Conservation (phyloP, 1,140 invertebrate genomes). For the Lordiphosa mommai region DNA sequence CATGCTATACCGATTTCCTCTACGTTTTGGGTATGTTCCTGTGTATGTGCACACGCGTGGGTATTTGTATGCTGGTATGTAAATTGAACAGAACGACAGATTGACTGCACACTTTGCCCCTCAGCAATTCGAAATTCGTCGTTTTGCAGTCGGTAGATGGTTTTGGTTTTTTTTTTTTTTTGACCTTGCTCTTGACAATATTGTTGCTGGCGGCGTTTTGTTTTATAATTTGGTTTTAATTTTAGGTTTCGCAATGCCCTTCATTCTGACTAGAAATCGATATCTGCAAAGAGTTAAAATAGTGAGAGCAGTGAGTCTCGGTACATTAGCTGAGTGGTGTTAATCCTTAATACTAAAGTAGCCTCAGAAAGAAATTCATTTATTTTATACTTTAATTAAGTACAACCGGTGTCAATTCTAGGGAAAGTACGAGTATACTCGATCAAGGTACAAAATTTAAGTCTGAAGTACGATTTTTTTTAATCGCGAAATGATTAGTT, state of each 20-base stretch:
- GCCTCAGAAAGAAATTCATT: too few relatives aligned
- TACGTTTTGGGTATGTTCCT: conserved; percentile 1
- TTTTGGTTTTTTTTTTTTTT: conserved; percentile 3
- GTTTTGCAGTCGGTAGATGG: background rate
- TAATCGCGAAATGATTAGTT: too few relatives aligned
- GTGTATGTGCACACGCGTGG: background rate
- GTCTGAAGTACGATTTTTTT: too few relatives aligned
- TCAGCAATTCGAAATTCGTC: conserved; percentile 14
- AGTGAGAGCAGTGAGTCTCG: background rate
- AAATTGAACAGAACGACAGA: conserved; percentile 1
- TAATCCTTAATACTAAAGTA: too few relatives aligned
- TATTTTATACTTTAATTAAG: too few relatives aligned
- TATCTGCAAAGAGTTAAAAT: conserved; percentile 20
- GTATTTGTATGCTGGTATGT: background rate
- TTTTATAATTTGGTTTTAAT: conserved; percentile 50
- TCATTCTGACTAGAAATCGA: conserved; percentile 31
- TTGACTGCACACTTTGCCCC: conserved; percentile 1
- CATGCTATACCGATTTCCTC: conserved; percentile 62
- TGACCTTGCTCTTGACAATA: background rate
- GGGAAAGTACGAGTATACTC: too few relatives aligned
- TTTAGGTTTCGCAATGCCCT: conserved; percentile 15
- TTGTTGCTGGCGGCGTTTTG: conserved; percentile 1
- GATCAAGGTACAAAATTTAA: too few relatives aligned
- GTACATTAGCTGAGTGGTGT: too few relatives aligned
- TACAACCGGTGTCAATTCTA: too few relatives aligned